phyloP scores from a whole-genome alignment of 2,113 vertebrate species.

The Eulemur macaco region DNA sequence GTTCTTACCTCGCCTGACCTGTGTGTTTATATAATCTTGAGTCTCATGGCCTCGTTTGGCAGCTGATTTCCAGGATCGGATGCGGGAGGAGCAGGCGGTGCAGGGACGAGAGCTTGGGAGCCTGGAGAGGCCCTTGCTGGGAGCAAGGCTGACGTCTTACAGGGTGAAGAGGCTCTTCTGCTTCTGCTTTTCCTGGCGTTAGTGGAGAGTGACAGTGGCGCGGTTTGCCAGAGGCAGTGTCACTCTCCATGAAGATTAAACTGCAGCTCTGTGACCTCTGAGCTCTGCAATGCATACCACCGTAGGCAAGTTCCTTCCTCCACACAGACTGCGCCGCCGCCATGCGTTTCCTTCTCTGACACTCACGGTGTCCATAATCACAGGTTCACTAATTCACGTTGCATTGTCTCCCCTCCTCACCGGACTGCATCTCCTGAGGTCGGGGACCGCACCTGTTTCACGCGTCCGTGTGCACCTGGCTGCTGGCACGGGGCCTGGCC shows the following conservation, averaged over 20 bases:
- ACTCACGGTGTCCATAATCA: neutral
- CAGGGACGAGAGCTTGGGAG: neutral
- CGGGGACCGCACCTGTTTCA: neutral
- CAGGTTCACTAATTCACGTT: neutral
- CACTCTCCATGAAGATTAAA: too few species aligned
- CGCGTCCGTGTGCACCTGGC: rapidly evolving
- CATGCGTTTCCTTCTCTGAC: too few species aligned
- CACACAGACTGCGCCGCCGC: rapidly evolving
- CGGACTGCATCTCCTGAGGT: neutral
- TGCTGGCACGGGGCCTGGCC: neutral
- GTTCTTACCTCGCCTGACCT: neutral
- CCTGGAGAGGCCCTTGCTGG: neutral
- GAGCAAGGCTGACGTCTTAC: rapidly evolving
- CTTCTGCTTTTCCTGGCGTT: too few species aligned
- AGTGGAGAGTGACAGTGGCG: neutral
- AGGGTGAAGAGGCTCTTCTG: neutral
- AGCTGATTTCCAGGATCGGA: neutral
- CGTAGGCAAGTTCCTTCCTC: neutral
- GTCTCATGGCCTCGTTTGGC: neutral
- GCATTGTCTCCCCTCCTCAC: rapidly evolving
- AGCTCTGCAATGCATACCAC: neutral
- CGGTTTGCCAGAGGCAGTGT: neutral
- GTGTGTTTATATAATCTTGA: neutral
- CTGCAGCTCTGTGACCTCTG: neutral
- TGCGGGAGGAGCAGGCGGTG: neutral